phyloP scores from a whole-genome alignment of 1,140 invertebrate species.

The Polypedilum pembai region DNA sequence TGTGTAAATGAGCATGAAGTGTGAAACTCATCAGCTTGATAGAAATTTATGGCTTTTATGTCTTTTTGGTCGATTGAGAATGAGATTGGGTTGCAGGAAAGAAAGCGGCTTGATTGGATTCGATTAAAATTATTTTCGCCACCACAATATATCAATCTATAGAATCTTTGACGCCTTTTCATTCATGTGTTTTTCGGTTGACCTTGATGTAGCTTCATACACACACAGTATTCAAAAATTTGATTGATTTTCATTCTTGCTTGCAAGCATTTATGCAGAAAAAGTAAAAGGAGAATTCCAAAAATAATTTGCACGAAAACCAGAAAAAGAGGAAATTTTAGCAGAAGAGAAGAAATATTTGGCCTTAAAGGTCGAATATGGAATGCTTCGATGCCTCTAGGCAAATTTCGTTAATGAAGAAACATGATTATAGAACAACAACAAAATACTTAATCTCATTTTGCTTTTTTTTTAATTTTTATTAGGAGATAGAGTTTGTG shows the following conservation, averaged over 20 bases:
- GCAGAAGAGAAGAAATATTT: not conserved
- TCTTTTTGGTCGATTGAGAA: not conserved
- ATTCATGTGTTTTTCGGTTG: not conserved
- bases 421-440: no score
- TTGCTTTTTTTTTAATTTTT: no score
- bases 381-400: not conserved
- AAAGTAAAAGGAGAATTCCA: not conserved
- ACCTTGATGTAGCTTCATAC: no score
- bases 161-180: not conserved
- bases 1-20: constrained; percentile 4
- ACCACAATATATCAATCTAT: not conserved
- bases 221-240: no score
- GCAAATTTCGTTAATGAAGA: no score
- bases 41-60: constrained; percentile 13
- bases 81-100: not conserved
- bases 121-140: not conserved
- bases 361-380: not conserved
- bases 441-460: no score
- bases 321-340: not conserved
- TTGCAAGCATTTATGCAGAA: not conserved
- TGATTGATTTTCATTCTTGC: not conserved
- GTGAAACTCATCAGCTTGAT: not conserved
- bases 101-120: not conserved
- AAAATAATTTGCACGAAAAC: not conserved
- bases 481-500: no score